Evolutionary conservation across 1,140 invertebrate species (phyloP).

Genomic region (Metopolophium dirhodum): DNA sequence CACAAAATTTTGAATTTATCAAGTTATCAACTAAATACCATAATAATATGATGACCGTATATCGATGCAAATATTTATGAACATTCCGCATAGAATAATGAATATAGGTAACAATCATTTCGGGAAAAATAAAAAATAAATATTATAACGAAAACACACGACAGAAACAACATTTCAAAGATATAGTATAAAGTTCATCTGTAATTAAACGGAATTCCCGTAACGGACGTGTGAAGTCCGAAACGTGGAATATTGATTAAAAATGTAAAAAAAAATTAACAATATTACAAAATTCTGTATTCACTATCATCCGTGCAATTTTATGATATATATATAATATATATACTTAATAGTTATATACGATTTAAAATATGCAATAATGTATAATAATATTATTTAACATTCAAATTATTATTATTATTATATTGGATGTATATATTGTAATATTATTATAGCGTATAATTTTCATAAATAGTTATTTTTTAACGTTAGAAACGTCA

Average conservation of each 20-base stretch:
- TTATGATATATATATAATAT: background rate
- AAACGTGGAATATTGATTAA: background rate
- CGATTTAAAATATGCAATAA: slow-evolving; percentile 39
- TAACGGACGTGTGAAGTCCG: background rate
- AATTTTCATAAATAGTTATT: background rate
- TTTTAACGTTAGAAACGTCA: background rate
- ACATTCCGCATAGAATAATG: background rate
- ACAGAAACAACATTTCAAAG: background rate
- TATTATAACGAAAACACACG: background rate
- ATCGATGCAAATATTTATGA: background rate
- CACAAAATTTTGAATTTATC: no score
- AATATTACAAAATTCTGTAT: slow-evolving; percentile 15
- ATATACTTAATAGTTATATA: slow-evolving; percentile 20
- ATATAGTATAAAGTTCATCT: background rate
- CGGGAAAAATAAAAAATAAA: background rate
- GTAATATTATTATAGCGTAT: background rate
- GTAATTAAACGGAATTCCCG: background rate
- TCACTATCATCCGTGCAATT: slow-evolving; percentile 14
- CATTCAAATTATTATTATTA: slow-evolving; percentile 10
- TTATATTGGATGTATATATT: background rate
- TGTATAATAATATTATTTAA: slow-evolving; percentile 19
- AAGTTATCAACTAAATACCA: no score
- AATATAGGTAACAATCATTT: background rate
- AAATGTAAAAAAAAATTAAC: background rate
- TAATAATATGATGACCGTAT: background rate